Evolutionary conservation across 2,888 invertebrate genomes (phyloP).

Genomic region (Eilema sororculum): DNA sequence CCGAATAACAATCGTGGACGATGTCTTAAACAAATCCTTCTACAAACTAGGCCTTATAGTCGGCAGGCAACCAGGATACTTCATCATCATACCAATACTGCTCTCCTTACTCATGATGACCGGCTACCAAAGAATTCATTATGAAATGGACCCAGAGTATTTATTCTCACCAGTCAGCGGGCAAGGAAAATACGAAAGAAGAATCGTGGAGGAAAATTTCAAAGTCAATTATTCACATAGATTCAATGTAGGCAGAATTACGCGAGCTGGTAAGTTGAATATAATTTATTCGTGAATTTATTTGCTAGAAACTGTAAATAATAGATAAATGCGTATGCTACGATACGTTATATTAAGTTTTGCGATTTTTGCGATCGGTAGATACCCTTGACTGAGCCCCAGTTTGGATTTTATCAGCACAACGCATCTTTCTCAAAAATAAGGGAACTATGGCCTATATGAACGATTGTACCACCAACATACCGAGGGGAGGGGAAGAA

Average conservation of each 20-base stretch:
- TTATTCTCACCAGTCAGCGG: conserved; percentile 96
- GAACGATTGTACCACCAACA: not conserved
- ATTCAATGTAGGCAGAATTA: conserved; percentile 95
- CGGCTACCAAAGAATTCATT: conserved; percentile 94
- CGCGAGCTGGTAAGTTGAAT: conserved; percentile 90
- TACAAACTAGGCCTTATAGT: conserved; percentile 93
- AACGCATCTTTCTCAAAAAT: no score
- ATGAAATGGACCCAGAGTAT: conserved; percentile 97
- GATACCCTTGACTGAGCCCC: not conserved
- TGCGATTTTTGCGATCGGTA: no score
- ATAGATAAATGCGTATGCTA: no score
- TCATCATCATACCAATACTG: conserved; percentile 94
- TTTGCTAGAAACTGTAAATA: not conserved
- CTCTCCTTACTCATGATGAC: conserved; percentile 94
- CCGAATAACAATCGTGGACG: conserved; percentile 92
- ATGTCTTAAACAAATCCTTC: conserved; percentile 92
- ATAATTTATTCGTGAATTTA: not conserved
- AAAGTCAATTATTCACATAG: conserved; percentile 95
- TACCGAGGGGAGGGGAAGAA: not conserved
- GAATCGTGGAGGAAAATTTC: conserved; percentile 93
- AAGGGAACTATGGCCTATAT: not conserved
- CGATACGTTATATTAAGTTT: no score
- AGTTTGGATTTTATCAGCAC: not conserved
- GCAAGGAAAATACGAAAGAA: conserved; percentile 93
- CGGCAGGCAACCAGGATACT: conserved; percentile 94